A percentile compares a stretch with the other conserved stretches of the same genome.
Conservation (phyloP, 2,888 invertebrate genomes). For the Mallateleia sp. region DNA sequence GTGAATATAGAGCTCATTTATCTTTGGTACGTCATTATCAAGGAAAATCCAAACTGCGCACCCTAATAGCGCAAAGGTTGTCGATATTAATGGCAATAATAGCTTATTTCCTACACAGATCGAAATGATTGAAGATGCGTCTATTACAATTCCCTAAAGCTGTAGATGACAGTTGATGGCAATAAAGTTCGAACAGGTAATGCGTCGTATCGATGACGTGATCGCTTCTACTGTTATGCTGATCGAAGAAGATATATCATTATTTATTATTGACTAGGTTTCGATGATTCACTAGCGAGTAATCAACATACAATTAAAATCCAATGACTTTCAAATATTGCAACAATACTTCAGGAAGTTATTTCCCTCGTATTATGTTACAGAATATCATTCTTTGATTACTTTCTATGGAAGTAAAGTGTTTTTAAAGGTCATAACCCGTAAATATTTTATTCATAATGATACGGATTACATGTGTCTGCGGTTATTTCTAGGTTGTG, state of each 20-base stretch:
- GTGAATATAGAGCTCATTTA: constrained; percentile 32
- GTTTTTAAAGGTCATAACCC: too few relatives aligned
- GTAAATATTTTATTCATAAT: too few relatives aligned
- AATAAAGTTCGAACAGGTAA: constrained; percentile 51
- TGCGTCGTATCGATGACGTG: constrained; percentile 79
- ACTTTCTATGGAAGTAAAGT: too few relatives aligned
- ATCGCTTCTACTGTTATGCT: constrained; percentile 86
- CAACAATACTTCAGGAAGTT: too few relatives aligned
- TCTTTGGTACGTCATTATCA: constrained; percentile 45
- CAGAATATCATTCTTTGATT: neutral
- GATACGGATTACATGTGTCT: constrained; percentile 3
- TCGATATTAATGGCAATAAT: constrained; percentile 72
- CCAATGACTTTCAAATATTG: constrained; percentile 23
- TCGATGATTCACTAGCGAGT: neutral
- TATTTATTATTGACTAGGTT: constrained; percentile 1
- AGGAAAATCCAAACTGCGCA: constrained; percentile 39
- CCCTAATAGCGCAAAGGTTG: constrained; percentile 47
- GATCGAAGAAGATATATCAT: constrained; percentile 78
- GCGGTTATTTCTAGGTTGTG: neutral
- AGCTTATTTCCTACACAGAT: constrained; percentile 46
- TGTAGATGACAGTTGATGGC: constrained; percentile 55
- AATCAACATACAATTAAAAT: neutral
- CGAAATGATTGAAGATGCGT: constrained; percentile 72
- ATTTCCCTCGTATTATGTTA: too few relatives aligned
- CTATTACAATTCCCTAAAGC: constrained; percentile 57